Evolutionary conservation across 2,888 invertebrate genomes (phyloP).

Genomic region (Aricia artaxerxes): DNA sequence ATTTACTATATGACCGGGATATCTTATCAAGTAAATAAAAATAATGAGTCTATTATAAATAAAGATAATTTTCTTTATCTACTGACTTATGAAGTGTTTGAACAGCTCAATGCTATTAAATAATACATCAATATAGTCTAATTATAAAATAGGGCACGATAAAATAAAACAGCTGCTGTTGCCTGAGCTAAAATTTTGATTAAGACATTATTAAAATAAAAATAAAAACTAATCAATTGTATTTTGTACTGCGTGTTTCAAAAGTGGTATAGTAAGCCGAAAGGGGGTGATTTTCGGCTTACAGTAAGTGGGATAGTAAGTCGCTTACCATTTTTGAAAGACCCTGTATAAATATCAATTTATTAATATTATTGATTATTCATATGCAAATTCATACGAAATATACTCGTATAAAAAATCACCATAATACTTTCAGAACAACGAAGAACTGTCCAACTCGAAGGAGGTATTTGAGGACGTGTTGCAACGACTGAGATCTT

Average conservation of each 20-base stretch:
- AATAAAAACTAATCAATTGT: too few relatives aligned
- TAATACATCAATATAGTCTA: background rate
- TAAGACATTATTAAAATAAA: too few relatives aligned
- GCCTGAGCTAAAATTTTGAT: too few relatives aligned
- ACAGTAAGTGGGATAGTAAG: too few relatives aligned
- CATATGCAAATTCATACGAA: too few relatives aligned
- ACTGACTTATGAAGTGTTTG: background rate
- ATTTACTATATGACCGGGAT: background rate
- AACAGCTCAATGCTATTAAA: background rate
- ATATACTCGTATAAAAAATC: background rate
- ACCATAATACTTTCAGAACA: slow-evolving; percentile 32
- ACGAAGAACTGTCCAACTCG: slow-evolving; percentile 52
- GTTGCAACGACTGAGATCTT: slow-evolving; percentile 74
- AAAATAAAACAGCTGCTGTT: background rate
- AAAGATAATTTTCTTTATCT: slow-evolving; percentile 4
- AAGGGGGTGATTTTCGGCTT: too few relatives aligned
- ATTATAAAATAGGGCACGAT: background rate
- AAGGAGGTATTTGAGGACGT: slow-evolving; percentile 82
- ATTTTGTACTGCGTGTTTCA: too few relatives aligned
- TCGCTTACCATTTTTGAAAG: too few relatives aligned
- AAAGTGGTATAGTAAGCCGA: too few relatives aligned
- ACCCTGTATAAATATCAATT: too few relatives aligned
- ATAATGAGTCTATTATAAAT: background rate
- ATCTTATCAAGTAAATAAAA: background rate
- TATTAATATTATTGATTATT: too few relatives aligned